Conservation (phyloP, 2,113 vertebrate genomes). For the Cygnus buccinator region DNA sequence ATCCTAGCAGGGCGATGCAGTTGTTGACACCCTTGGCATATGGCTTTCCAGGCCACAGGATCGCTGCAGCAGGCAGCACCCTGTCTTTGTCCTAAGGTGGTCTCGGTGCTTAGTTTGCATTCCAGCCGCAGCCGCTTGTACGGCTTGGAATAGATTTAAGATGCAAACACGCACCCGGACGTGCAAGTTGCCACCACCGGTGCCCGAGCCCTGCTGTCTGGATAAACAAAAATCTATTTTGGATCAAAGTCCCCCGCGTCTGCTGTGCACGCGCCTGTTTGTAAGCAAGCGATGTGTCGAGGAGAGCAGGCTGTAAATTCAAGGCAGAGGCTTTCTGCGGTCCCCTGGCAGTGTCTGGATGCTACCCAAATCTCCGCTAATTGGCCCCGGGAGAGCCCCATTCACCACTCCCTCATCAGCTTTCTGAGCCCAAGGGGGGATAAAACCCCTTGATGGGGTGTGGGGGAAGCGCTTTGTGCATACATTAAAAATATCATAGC, state of each 20-base stretch:
- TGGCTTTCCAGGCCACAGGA: background rate
- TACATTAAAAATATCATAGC: background rate
- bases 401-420: conserved; percentile 60
- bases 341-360: conserved; percentile 41
- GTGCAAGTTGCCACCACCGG: background rate
- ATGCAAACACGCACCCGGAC: background rate
- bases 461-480: background rate
- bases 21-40: background rate
- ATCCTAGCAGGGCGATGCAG: accelerated
- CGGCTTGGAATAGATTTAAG: background rate
- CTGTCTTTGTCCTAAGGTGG: background rate
- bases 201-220: background rate
- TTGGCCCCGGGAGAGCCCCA: conserved; percentile 57
- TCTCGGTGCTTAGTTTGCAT: background rate
- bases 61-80: background rate
- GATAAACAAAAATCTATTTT: background rate
- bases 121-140: background rate
- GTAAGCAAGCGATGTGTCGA: background rate
- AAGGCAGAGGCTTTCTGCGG: background rate
- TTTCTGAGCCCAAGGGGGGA: background rate
- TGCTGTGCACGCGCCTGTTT: background rate
- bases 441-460: background rate
- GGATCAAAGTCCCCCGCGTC: background rate
- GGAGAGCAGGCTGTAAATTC: conserved; percentile 36
- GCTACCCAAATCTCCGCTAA: conserved; percentile 69